Conservation (phyloP, 35 echinoderm and acorn worm genomes). For the Anneissia japonica region DNA sequence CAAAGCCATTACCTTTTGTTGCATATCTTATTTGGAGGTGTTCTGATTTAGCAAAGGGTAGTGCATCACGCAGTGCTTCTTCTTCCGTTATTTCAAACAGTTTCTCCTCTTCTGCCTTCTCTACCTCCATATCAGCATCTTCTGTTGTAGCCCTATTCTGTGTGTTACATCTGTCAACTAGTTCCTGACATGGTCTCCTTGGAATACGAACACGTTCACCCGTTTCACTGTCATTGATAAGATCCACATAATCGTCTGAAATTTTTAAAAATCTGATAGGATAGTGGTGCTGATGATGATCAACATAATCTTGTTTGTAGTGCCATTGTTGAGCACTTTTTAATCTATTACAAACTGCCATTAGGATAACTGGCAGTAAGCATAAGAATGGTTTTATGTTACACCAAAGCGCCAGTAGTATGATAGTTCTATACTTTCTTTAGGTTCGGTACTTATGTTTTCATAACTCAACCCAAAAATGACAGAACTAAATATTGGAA, state of each 20-base stretch:
- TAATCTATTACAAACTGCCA: too few species aligned
- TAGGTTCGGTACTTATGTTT: too few species aligned
- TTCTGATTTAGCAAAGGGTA: conserved; percentile 48
- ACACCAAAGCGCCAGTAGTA: too few species aligned
- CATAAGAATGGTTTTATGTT: too few species aligned
- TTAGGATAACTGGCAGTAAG: too few species aligned
- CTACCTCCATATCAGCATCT: not conserved
- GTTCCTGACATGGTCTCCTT: conserved; percentile 6
- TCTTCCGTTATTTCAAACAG: not conserved
- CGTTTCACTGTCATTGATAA: conserved; percentile 86
- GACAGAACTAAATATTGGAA: too few species aligned
- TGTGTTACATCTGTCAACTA: not conserved
- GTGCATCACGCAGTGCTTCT: not conserved
- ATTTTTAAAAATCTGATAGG: not conserved
- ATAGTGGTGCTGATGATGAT: too few species aligned
- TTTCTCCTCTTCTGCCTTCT: conserved; percentile 53
- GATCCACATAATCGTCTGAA: conserved; percentile 56
- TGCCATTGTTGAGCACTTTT: too few species aligned
- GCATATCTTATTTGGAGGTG: conserved; percentile 72
- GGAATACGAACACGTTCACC: conserved; percentile 69
- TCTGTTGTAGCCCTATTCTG: conserved; percentile 5
- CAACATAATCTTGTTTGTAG: too few species aligned
- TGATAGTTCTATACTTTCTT: too few species aligned
- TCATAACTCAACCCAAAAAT: too few species aligned
- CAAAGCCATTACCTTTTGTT: conserved; percentile 48